Percentiles rank a stretch among this genome's conserved stretches.
Evolutionary conservation across 2,797 vertebrate genomes (phyloP).

Genomic region (Arnoldichthys spilopterus): DNA sequence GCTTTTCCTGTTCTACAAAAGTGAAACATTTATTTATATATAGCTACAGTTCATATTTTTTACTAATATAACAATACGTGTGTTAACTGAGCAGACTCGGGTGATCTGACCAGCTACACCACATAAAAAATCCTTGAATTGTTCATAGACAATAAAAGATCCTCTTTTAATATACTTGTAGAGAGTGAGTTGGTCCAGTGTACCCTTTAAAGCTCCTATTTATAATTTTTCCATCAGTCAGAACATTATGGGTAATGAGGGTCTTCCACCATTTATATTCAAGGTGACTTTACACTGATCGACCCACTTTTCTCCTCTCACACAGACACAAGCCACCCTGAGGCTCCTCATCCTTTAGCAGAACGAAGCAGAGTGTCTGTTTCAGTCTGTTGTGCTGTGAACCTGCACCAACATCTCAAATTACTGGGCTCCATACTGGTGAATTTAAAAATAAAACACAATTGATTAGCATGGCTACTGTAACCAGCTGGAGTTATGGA

Average conservation of each 20-base stretch:
- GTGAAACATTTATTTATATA: too few relatives aligned
- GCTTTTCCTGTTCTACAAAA: too few relatives aligned
- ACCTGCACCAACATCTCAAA: slow-evolving; percentile 2
- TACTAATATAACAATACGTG: too few relatives aligned
- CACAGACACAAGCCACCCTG: slow-evolving; percentile 12
- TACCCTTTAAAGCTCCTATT: background rate
- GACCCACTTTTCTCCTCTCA: slow-evolving; percentile 13
- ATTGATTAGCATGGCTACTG: background rate
- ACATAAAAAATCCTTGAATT: background rate
- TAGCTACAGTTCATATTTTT: too few relatives aligned
- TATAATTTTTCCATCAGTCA: background rate
- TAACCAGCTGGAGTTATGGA: background rate
- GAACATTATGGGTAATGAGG: background rate
- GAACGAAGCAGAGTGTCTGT: background rate
- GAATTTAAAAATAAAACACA: background rate
- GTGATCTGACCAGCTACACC: background rate
- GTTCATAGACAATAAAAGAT: background rate
- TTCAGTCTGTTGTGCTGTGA: background rate
- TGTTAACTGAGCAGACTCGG: background rate
- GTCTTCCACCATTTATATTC: slow-evolving; percentile 4
- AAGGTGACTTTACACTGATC: slow-evolving; percentile 20
- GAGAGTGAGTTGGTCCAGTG: background rate
- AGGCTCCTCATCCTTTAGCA: slow-evolving; percentile 1
- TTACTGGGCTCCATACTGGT: background rate
- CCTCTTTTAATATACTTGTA: background rate